Conservation (phyloP, 1,140 invertebrate species). For the Odontomachus brunneus region DNA sequence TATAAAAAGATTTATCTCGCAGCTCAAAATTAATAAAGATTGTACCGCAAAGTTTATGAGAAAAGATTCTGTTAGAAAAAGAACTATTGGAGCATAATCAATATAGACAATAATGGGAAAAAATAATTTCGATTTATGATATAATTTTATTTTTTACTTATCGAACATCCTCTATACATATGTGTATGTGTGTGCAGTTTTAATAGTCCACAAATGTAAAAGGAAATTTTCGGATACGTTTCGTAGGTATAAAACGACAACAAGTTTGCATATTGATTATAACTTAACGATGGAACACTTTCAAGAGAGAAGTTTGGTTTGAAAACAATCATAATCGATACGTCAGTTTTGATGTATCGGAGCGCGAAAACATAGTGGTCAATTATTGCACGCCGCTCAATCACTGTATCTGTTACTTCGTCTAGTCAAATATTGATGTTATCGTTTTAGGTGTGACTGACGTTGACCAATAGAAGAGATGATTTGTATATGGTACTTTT, state of each 20-base stretch:
- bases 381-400: constrained; percentile 4
- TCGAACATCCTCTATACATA: no score
- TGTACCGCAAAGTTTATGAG: no score
- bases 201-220: neutral
- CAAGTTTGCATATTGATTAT: constrained; percentile 33
- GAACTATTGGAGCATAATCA: no score
- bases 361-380: neutral
- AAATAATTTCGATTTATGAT: no score
- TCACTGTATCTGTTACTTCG: constrained; percentile 42
- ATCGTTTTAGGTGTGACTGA: constrained; percentile 27
- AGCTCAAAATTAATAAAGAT: no score
- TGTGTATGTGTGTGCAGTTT: neutral
- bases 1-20: no score
- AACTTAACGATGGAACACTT: constrained; percentile 18
- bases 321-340: constrained; percentile 52
- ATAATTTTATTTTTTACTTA: no score
- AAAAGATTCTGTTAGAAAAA: no score
- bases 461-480: constrained; percentile 23
- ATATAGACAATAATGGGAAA: no score
- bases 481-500: neutral
- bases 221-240: neutral
- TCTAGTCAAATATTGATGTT: constrained; percentile 37
- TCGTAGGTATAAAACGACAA: neutral
- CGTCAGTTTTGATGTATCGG: constrained; percentile 49
- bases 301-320: constrained; percentile 32